Evolutionary conservation across 92 coral and sea anemone genomes (phyloP), one percentile per base, ranked within the genome.

Genomic region (Porites rus): DNA sequence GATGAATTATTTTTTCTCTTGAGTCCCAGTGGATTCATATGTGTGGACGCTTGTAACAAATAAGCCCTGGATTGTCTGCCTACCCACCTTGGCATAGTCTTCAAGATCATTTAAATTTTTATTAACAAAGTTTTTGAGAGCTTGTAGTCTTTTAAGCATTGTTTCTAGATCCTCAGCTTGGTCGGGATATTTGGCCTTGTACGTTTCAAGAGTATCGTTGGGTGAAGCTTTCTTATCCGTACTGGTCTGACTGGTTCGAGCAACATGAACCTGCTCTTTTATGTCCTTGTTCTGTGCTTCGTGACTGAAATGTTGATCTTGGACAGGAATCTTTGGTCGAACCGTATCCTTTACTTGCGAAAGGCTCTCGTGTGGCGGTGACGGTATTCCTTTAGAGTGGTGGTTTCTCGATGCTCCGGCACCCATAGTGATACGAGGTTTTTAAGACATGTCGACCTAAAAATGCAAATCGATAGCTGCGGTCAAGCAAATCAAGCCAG

Each of bases 101-200:
- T 18, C 31, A 16, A 6, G 65, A 18, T 38, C 50, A 8, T 14
- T 80, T 8, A 51, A 16, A 17, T 52, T 3, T 20, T 13, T 54
- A 11, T 25, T n/a, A 0, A 56, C 43, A 31, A 61, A 28, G 51
- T 81, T 68, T 81, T 24, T 31, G 1, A 81, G 51, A 18, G 24
- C 54, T 68, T 25, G 76, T 2, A 81, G 4, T 3, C 16, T 13
- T 3, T 52, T 12, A 53, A 81, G 69, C 67, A 69, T 10, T 22
- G 67, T 69, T 52, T 68, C 53, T 7, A 81, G 2, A 25, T 52
- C 18, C 1, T 50, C 56, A 13, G 51, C 52, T 54, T 22, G 85
- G 1, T 81, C 56, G 2, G 85, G 85, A 51, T 69, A 69, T 10
- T 58, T 81, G 22, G 6, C 2, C 54, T 24, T 53, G 85, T 81